These are phyloP conservation scores for Synanthedon andrenaeformis DNA, from an alignment of 2,888 invertebrate genomes.

Conservation along the genomic window DNA sequence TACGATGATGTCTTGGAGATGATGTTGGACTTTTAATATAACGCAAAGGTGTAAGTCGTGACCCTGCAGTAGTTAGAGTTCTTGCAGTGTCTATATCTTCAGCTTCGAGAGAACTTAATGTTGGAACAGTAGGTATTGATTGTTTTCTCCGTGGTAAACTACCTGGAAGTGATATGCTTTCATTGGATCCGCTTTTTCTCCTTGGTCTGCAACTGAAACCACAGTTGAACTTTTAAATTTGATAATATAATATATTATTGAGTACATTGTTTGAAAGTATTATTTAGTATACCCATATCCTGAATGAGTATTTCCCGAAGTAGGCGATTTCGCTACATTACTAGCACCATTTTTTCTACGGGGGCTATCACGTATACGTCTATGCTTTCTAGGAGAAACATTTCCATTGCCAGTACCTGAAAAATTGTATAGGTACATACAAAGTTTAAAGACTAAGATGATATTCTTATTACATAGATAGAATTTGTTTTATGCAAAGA, in stretches of 20 bases:
- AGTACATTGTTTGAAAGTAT: background rate
- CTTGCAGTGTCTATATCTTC: constrained; percentile 61
- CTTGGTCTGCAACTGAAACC: constrained; percentile 34
- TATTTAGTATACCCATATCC: constrained; percentile 42
- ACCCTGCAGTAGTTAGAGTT: constrained; percentile 60
- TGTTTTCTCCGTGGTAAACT: constrained; percentile 74
- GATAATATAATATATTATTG: background rate
- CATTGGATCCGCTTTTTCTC: constrained; percentile 67
- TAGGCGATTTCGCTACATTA: constrained; percentile 68
- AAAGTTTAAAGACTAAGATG: too few relatives aligned
- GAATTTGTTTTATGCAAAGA: background rate
- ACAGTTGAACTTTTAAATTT: background rate
- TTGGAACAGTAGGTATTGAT: constrained; percentile 60
- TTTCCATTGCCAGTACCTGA: constrained; percentile 55
- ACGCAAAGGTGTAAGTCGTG: constrained; percentile 57
- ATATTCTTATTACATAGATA: background rate
- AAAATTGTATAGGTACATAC: constrained; percentile 1
- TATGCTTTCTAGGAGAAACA: constrained; percentile 71
- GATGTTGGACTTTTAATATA: constrained; percentile 58
- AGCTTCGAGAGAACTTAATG: constrained; percentile 60
- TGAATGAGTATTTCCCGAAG: constrained; percentile 44
- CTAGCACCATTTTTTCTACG: constrained; percentile 73
- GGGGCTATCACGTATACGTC: constrained; percentile 74
- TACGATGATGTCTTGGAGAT: constrained; percentile 65
- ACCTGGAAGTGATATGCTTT: constrained; percentile 74